Percentiles rank a stretch among this genome's conserved stretches.
These are phyloP conservation scores for Zapus hudsonius DNA, from an alignment of 2,113 vertebrate species.

Conservation along the genomic window DNA sequence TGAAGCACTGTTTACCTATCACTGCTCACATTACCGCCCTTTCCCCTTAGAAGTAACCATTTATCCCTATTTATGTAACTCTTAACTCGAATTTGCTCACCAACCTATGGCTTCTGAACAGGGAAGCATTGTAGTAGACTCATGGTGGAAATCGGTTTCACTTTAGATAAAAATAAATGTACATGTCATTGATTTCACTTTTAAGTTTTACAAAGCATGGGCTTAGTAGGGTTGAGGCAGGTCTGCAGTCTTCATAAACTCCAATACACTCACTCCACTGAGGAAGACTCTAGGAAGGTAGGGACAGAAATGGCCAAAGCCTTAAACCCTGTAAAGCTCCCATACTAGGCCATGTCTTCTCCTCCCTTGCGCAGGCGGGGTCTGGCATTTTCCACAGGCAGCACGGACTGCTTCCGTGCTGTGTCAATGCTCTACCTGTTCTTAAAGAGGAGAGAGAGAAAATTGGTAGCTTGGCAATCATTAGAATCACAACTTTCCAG, in stretches of 20 bases:
- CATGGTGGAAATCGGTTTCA: not conserved
- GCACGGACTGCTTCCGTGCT: not conserved
- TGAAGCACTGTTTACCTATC: not conserved
- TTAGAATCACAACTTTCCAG: not conserved
- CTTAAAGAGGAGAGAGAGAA: not conserved
- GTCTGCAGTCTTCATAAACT: not conserved
- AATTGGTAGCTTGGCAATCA: not conserved
- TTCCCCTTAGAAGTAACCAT: not conserved
- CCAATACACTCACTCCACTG: not conserved
- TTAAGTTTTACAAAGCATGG: not conserved
- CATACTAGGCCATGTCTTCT: not conserved
- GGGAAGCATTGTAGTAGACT: not conserved
- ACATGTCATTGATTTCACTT: too few species aligned
- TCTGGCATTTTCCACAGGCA: not conserved
- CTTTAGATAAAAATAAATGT: too few species aligned
- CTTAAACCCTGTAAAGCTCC: not conserved
- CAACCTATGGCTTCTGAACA: not conserved
- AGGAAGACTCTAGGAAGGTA: not conserved
- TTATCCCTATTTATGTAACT: not conserved
- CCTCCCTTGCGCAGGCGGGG: not conserved
- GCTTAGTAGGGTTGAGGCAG: not conserved
- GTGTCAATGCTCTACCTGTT: not conserved
- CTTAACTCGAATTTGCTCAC: constrained; percentile 5
- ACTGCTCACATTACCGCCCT: not conserved
- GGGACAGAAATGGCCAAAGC: not conserved